phyloP scores from a whole-genome alignment of 2,888 invertebrate species.

The Deroplatys truncata region DNA sequence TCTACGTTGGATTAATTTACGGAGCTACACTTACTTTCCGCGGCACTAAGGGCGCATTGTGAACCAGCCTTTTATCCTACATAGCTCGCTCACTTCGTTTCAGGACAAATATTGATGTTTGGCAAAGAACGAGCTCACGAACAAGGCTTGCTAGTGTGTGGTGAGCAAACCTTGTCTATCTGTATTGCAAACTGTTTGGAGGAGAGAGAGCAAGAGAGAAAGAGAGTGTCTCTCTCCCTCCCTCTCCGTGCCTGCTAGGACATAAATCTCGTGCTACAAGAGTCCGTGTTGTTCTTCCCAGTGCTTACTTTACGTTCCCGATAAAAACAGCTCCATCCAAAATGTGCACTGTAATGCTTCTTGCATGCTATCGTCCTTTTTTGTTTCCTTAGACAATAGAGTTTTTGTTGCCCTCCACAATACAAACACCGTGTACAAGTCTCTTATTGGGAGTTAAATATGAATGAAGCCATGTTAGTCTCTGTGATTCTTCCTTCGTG shows the following conservation, averaged over 20 bases:
- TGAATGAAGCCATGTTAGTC: neutral
- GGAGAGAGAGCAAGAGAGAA: neutral
- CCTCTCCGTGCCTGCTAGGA: neutral
- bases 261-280: neutral
- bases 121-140: conserved; percentile 30
- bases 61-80: neutral
- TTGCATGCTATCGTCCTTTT: neutral
- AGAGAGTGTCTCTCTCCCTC: neutral
- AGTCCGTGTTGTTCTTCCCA: neutral
- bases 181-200: conserved; percentile 29
- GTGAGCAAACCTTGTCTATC: conserved; percentile 31
- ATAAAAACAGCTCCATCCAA: neutral
- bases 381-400: neutral
- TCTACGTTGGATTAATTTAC: neutral
- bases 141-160: conserved; percentile 23
- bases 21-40: neutral
- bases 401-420: neutral
- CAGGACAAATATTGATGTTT: conserved; percentile 33
- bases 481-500: no score
- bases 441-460: neutral
- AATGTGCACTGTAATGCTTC: neutral
- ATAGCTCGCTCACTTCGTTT: conserved; percentile 17
- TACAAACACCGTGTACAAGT: neutral
- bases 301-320: neutral
- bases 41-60: neutral